phyloP scores from a whole-genome alignment of 2,113 vertebrate genomes.

The Lophotis ruficrista region DNA sequence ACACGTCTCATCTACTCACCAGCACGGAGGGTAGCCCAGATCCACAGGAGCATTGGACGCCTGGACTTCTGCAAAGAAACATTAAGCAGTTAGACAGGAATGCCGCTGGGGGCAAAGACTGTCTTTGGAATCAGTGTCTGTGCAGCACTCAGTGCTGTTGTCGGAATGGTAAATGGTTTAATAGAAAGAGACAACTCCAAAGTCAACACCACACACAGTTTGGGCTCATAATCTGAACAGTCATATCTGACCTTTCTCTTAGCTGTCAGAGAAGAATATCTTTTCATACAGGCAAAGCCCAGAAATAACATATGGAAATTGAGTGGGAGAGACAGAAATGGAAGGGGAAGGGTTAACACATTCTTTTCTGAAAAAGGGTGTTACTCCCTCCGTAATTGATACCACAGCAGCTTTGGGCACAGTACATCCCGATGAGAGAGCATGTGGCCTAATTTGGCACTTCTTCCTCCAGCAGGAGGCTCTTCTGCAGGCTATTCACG shows the following conservation, averaged over 20 bases:
- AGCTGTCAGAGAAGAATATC: not conserved
- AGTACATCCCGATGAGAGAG: constrained; percentile 13
- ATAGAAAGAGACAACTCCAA: not conserved
- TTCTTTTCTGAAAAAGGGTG: not conserved
- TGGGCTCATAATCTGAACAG: not conserved
- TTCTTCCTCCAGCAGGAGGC: constrained; percentile 44
- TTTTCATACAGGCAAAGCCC: not conserved
- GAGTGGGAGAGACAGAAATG: not conserved
- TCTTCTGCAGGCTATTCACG: constrained; percentile 54
- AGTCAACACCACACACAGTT: not conserved
- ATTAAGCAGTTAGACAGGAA: not conserved
- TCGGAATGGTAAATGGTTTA: not conserved
- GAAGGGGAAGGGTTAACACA: not conserved
- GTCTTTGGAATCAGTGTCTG: not conserved
- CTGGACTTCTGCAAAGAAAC: not conserved
- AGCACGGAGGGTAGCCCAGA: not conserved
- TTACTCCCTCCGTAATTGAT: not conserved
- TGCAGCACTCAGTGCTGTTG: not conserved
- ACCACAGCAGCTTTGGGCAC: constrained; percentile 19
- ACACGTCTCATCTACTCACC: not conserved
- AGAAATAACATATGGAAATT: not conserved
- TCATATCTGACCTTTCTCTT: not conserved
- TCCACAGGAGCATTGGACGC: not conserved
- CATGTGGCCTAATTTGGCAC: constrained; percentile 69
- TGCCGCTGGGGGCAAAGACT: not conserved